Base-by-base conservation (phyloP, 2,113 vertebrate species). In the Zapornia atra region DNA sequence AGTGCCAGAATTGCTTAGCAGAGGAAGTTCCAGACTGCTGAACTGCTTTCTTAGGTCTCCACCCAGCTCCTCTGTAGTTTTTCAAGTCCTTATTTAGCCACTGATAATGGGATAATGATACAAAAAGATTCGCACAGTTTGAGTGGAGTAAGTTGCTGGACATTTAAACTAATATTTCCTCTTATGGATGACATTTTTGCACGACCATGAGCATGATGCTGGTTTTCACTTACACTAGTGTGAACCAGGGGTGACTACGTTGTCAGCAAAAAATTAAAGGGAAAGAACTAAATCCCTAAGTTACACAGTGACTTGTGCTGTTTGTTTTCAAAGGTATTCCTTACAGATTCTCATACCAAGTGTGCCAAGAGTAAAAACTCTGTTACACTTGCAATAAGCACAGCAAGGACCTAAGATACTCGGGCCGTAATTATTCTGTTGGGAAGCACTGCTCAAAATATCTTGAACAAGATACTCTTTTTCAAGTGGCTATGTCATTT, bases 1-100 rank as follows among this genome's bases (percentile, higher is more conserved):
- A 88, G 57, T 98, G 98, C 96, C 96, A 98, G 96, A 97, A 91
- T 65, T 92, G 93, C 95, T 96, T 86, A 98, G 91, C 63, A 96
- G 93, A 98, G 97, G 94, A 98, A 98, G 97, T 96, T 96, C 95
- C 88, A 97, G 96, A 88, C 83, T 96, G 96, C 82, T 97, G 92
- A 97, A 94, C 85, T 96, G 94, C 93, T 98, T 97, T 97, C 91
- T 97, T 97, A 97, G 87, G 92, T 97, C 97, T 96, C 95, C 90
- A 95, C 94, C 92, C 90, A 96, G 86, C 83, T 78, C 44, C 25
- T 96, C 92, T 96, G 90, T 70, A 96, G 87, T 90, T 88, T 97
- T 97, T 97, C 94, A 82, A 28, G 63, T 92, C 92, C 92, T 97
- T 97, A 96, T 97, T 97, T 97, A 97, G 96, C 63, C 94, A 82